Evolutionary conservation across 1,140 invertebrate species (phyloP), one percentile per base, ranked within the genome.

Genomic region (Caenorhabditis latens): DNA sequence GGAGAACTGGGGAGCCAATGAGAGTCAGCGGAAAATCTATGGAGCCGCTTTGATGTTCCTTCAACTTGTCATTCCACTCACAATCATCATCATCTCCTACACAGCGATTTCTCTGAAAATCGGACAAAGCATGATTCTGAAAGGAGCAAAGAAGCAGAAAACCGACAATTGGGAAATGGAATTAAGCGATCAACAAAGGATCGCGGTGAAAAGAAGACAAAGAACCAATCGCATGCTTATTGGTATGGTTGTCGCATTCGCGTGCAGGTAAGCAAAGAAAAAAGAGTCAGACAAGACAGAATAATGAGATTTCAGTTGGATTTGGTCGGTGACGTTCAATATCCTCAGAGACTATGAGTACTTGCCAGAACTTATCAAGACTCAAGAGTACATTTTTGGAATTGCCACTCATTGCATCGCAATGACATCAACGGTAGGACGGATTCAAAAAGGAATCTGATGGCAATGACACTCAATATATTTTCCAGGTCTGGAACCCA

Each of bases 311-410:
- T 90, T 71, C 24, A 94, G 93, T 83, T 94, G 94, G 94, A 89
- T 94, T 87, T 94, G 94, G 57, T 91, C 94, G 24, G 93, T 94
- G 85, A 89, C 94, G 14, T 94, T 94, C 89, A 94, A 94, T 86
- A 85, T 94, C 4, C 89, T 94, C 14, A 92, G 93, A 11, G 94
- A 94, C 87, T 93, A 94, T 79, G 93, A 94, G 46, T 91, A 89
- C 40, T 89, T 93, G 57, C 90, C 92, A 8, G 86, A 88, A 4
- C 90, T 88, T 24, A 90, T 92, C 55, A 87, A 90, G 46, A 87
- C 88, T 21, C 89, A 93, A n/a, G 89, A 92, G 63, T 92, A 91
- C 40, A 88, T 94, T 53, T 91, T 94, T 63, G 94, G 94, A 85
- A 94, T 94, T 63, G 89, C 93, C 61, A 93, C 93, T 32, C 94